Conservation (phyloP, 2,888 invertebrate genomes). For the Athalia cordata region DNA sequence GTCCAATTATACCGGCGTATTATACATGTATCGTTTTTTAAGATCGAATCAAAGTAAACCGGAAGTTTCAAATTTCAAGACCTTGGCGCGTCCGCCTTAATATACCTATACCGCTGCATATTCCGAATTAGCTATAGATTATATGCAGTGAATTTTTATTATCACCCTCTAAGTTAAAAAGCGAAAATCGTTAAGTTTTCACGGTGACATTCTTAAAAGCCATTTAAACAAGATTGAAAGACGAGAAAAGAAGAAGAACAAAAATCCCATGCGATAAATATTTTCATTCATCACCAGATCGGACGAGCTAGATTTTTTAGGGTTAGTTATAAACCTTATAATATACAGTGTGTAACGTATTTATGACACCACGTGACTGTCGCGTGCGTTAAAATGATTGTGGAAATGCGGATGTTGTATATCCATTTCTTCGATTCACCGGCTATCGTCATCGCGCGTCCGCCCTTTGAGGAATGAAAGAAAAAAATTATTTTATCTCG, state of each 20-base stretch:
- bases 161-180: not conserved
- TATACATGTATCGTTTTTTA: no score
- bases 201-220: no score
- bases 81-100: not conserved
- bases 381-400: no score
- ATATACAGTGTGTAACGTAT: no score
- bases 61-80: slow-evolving; percentile 43
- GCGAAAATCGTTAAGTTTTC: not conserved
- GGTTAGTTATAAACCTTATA: no score
- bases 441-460: not conserved
- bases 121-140: not conserved
- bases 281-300: slow-evolving; percentile 6
- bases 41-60: slow-evolving; percentile 42
- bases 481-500: no score
- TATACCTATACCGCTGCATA: slow-evolving; percentile 19
- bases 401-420: no score
- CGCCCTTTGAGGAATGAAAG: not conserved
- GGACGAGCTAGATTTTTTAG: not conserved
- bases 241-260: not conserved
- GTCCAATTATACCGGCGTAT: slow-evolving; percentile 1
- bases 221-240: not conserved
- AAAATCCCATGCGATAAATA: slow-evolving; percentile 10
- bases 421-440: not conserved
- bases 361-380: no score
- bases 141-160: not conserved